A percentile compares a stretch with the other conserved stretches of the same genome.
These are phyloP conservation scores for Garra rufa DNA, from an alignment of 2,113 vertebrate genomes.

Conservation along the genomic window DNA sequence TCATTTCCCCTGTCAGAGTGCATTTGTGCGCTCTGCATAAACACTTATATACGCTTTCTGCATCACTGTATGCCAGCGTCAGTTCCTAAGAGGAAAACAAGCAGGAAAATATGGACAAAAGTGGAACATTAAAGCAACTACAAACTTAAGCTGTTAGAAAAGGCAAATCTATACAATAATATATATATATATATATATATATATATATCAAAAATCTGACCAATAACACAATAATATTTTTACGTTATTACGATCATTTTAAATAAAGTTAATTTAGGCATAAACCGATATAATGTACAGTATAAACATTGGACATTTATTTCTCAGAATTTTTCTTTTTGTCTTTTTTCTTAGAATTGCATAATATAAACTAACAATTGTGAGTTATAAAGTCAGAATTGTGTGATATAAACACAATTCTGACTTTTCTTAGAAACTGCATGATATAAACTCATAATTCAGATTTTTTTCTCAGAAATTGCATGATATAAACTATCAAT, in stretches of 20 bases:
- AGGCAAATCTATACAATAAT: neutral
- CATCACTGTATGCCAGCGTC: neutral
- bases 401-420: no score
- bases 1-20: conserved; percentile 21
- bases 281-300: neutral
- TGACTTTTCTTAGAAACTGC: no score
- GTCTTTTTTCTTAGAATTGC: no score
- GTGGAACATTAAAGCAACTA: neutral
- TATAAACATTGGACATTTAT: neutral
- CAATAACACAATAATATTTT: neutral
- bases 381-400: no score
- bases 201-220: neutral
- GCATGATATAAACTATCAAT: no score
- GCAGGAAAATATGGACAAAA: neutral
- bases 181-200: neutral
- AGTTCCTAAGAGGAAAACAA: conserved; percentile 11
- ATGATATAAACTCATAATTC: no score
- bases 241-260: neutral
- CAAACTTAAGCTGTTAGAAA: neutral
- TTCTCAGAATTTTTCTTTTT: neutral
- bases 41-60: conserved; percentile 10
- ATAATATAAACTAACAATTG: no score
- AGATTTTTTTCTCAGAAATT: no score
- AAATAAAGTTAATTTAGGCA: neutral
- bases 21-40: conserved; percentile 25